phyloP scores from a whole-genome alignment of 2,113 vertebrate species.

The Urocolius indicus region DNA sequence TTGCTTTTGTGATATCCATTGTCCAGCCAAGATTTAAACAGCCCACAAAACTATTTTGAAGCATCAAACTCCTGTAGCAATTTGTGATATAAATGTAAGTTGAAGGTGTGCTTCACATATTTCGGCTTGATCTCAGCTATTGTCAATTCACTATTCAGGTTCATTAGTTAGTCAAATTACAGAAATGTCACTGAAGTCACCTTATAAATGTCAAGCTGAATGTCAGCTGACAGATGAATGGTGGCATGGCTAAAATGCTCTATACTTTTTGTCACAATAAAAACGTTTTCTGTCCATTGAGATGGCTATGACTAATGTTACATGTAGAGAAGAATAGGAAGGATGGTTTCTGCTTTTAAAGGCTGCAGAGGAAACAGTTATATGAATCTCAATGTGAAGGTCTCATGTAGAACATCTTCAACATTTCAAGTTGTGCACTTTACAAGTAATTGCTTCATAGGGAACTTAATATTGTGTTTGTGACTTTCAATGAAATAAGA shows the following conservation, averaged over 20 bases:
- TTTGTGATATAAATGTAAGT: background rate
- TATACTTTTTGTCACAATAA: slow-evolving; percentile 8
- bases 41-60: background rate
- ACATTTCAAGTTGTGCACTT: background rate
- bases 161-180: slow-evolving; percentile 28
- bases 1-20: background rate
- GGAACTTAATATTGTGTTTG: background rate
- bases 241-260: background rate
- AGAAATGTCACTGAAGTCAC: slow-evolving; percentile 41
- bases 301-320: background rate
- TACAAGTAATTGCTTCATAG: background rate
- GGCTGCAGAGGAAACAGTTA: background rate
- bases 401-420: background rate
- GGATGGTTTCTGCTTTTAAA: background rate
- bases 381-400: background rate
- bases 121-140: background rate
- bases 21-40: background rate
- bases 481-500: background rate
- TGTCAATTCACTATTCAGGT: slow-evolving; percentile 2
- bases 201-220: slow-evolving; percentile 47
- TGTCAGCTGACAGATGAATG: slow-evolving; percentile 12
- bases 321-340: background rate
- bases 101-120: background rate
- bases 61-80: background rate
- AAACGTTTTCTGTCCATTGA: slow-evolving; percentile 2